Base-by-base conservation (phyloP, 2,888 invertebrate species). In the Agrochola lychnidis region DNA sequence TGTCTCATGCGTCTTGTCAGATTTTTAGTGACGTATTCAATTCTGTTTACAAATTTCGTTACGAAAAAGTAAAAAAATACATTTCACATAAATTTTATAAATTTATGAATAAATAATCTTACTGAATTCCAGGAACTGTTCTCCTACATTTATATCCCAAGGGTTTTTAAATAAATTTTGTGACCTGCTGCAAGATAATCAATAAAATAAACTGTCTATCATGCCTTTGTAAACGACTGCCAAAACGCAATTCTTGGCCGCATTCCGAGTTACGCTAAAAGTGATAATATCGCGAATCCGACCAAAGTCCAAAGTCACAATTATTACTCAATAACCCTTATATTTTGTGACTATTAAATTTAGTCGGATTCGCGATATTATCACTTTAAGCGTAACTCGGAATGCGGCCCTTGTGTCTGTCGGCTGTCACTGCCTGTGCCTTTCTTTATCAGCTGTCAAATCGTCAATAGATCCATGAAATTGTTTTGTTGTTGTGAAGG, bases 21-120 rank as follows among this genome's bases (percentile, higher is more conserved):
- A 80, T 81, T 87, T 84, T 86, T 87, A 86, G 86, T 90, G 90
- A 90, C 90, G 90, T 90, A 90, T 87, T 86, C 87, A 88, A 12
- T 86, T 89, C 76, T 73, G 83, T 89, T 83, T 84, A 70, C 68
- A 68, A 78, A 82, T 78, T 30, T 0, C 48, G 85, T 14, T 67
- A 66, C 9, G 14, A 36, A 10, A 1, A 12, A 5, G 0, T 14
- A 14, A 48, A 4, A 4, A 6, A 16, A 22, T n/a, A 16, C 4
- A 16, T 16, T 6, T 2, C n/a, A 1, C 3, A 4, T 22, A 48
- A 40, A 53, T 36, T 48, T 30, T 40, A 10, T 36, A 0, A 25
- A n/a, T 63, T 4, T 16, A 51, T 19, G 1, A 30, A 51, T 19
- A 0, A 30, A 63, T 0, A 1, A 36, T 42, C 5, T 4, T 19